These are phyloP conservation scores for Orbicella faveolata DNA, from an alignment of 64 coral and sea anemone genomes.

Conservation along the genomic window DNA sequence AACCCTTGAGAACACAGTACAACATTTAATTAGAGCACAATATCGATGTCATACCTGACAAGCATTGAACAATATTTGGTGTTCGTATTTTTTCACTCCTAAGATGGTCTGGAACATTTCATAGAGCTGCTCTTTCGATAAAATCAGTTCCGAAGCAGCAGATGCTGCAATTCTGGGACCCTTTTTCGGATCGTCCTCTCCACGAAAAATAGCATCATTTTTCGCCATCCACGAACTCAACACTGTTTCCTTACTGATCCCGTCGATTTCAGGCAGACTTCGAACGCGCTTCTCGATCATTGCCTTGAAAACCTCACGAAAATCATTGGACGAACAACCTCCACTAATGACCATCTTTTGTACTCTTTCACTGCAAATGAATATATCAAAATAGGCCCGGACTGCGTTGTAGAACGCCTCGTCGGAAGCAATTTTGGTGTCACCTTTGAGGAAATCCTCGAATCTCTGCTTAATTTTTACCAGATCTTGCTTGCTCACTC, in stretches of 20 bases:
- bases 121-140: slow-evolving; percentile 97
- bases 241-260: slow-evolving; percentile 90
- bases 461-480: slow-evolving; percentile 82
- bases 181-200: slow-evolving; percentile 82
- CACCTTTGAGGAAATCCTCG: slow-evolving; percentile 71
- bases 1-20: not conserved
- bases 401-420: slow-evolving; percentile 88
- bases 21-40: too few species aligned
- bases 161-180: slow-evolving; percentile 64
- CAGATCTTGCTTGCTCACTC: slow-evolving; percentile 82
- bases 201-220: slow-evolving; percentile 93
- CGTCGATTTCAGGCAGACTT: slow-evolving; percentile 78
- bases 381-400: slow-evolving; percentile 80
- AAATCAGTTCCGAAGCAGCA: slow-evolving; percentile 78
- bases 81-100: slow-evolving; percentile 91
- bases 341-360: slow-evolving; percentile 88
- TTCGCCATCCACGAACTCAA: slow-evolving; percentile 94
- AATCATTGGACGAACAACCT: slow-evolving; percentile 88
- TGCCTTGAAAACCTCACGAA: slow-evolving; percentile 91
- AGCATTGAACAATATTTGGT: slow-evolving; percentile 91
- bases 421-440: slow-evolving; percentile 84
- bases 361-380: slow-evolving; percentile 89
- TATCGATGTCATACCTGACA: slow-evolving; percentile 68
- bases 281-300: slow-evolving; percentile 95
- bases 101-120: slow-evolving; percentile 98